phyloP scores from a whole-genome alignment of 2,113 vertebrate genomes.

The Pelobates fuscus region DNA sequence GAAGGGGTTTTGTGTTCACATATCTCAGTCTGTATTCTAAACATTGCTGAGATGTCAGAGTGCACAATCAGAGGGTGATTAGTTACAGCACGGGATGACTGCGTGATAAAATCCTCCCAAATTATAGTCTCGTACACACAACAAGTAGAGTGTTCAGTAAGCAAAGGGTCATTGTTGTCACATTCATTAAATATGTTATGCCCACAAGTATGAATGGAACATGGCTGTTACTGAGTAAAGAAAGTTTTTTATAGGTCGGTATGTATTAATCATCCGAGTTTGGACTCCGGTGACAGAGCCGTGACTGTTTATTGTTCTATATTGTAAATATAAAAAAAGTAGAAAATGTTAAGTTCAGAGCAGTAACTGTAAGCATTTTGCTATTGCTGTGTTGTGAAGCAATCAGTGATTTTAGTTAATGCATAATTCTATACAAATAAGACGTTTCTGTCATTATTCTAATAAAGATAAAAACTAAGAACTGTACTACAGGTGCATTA shows the following conservation, averaged over 20 bases:
- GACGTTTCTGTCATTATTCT: no score
- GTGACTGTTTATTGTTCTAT: neutral
- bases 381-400: no score
- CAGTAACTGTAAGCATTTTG: no score
- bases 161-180: neutral
- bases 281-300: neutral
- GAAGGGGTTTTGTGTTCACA: neutral
- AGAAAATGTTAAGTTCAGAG: no score
- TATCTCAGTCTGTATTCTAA: neutral
- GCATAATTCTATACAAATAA: no score
- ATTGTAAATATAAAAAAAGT: neutral
- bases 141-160: neutral
- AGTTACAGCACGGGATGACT: no score
- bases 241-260: neutral
- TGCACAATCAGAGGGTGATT: neutral
- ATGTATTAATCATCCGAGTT: neutral
- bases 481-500: no score
- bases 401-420: no score
- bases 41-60: neutral
- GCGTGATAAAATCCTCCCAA: neutral
- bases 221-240: neutral
- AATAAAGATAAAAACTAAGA: no score
- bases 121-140: neutral
- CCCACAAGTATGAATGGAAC: neutral
- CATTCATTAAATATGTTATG: constrained; percentile 7